phyloP scores from a whole-genome alignment of 2,113 vertebrate species.

The Mus musculus region DNA sequence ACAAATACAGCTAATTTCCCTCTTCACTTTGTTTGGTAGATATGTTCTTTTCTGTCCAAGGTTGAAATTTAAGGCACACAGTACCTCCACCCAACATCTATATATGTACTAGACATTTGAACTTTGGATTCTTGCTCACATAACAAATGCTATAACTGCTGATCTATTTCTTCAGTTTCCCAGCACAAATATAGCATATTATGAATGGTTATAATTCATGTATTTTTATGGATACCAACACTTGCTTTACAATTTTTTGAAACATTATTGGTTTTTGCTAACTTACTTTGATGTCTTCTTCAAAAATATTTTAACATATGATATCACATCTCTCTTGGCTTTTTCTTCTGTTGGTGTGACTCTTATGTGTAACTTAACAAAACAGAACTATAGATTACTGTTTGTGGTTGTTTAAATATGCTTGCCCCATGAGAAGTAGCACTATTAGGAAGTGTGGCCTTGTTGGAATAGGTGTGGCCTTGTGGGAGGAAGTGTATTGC shows the following conservation, averaged over 20 bases:
- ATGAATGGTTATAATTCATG: neutral
- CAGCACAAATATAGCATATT: neutral
- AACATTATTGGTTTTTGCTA: constrained; percentile 16
- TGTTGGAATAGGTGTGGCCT: no score
- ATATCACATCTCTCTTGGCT: neutral
- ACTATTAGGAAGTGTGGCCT: no score
- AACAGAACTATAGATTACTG: neutral
- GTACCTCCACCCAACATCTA: neutral
- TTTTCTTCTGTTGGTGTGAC: neutral
- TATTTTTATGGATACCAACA: neutral
- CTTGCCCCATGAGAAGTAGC: no score
- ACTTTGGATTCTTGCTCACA: neutral
- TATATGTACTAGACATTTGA: neutral
- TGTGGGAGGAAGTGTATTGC: no score
- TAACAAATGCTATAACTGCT: neutral
- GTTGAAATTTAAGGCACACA: neutral
- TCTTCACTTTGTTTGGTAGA: neutral
- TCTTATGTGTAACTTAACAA: neutral
- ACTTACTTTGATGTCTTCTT: neutral
- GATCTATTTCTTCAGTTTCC: neutral
- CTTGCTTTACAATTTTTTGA: neutral
- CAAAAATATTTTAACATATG: constrained; percentile 15
- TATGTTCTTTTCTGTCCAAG: neutral
- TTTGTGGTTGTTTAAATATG: no score
- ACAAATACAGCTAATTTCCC: no score